Conservation (phyloP, 2,888 invertebrate species). For the Acronicta alni region DNA sequence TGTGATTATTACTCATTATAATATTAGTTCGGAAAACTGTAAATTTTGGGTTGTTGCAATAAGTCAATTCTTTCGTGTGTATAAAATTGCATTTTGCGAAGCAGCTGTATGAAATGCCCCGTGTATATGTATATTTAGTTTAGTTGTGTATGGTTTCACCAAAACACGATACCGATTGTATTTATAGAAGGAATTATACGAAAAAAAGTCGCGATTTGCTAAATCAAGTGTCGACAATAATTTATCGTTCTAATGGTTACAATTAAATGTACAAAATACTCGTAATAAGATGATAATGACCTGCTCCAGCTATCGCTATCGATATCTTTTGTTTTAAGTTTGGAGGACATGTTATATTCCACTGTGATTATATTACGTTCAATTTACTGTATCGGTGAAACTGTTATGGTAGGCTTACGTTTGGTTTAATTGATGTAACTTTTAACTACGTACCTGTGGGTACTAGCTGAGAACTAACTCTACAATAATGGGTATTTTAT, state of each 20-base stretch:
- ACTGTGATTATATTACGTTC: constrained; percentile 70
- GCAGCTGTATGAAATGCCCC: constrained; percentile 73
- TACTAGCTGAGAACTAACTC: constrained; percentile 76
- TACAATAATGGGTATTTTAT: constrained; percentile 83
- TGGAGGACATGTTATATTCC: constrained; percentile 57
- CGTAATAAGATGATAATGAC: constrained; percentile 37
- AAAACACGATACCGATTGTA: constrained; percentile 49
- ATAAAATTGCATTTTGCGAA: constrained; percentile 76
- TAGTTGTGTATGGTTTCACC: constrained; percentile 66
- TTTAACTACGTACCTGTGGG: constrained; percentile 70
- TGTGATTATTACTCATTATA: constrained; percentile 74
- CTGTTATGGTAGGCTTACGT: constrained; percentile 61
- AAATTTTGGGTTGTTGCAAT: constrained; percentile 88
- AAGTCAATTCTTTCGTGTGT: constrained; percentile 78
- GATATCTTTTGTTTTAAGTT: constrained; percentile 30
- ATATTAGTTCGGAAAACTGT: constrained; percentile 74
- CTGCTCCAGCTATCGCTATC: constrained; percentile 27
- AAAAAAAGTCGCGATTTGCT: constrained; percentile 45
- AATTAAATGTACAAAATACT: constrained; percentile 62
- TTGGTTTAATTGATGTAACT: constrained; percentile 61
- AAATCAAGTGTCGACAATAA: constrained; percentile 61
- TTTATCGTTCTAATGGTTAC: constrained; percentile 54
- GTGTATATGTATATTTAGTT: constrained; percentile 77
- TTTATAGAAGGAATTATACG: constrained; percentile 54
- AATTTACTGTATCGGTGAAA: constrained; percentile 69